These are phyloP conservation scores for Cuniculus paca DNA, from an alignment of 2,797 vertebrate species.

Conservation along the genomic window DNA sequence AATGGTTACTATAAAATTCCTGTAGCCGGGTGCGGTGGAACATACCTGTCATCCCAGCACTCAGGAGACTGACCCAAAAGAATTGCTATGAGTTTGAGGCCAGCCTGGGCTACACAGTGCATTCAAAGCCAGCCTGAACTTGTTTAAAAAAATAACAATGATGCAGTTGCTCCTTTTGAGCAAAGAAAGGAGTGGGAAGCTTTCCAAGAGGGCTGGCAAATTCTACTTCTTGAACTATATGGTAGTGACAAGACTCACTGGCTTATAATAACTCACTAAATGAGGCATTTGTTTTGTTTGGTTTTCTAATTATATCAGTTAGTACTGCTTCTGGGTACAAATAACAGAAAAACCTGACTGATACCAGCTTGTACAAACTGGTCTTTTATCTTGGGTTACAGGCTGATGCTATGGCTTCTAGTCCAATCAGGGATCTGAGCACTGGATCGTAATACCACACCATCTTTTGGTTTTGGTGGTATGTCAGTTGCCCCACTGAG, in stretches of 20 bases:
- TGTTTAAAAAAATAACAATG: background rate
- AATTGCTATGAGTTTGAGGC: background rate
- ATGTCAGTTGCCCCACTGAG: background rate
- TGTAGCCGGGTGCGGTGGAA: background rate
- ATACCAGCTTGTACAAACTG: slow-evolving; percentile 34
- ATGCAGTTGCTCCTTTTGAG: background rate
- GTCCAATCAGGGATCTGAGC: background rate
- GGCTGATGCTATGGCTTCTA: background rate
- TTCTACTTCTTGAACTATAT: slow-evolving; percentile 4
- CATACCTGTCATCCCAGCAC: background rate
- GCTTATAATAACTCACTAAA: slow-evolving; percentile 45
- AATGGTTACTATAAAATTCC: background rate
- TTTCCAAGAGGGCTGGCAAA: background rate
- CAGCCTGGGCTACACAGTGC: background rate
- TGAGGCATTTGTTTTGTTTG: slow-evolving; percentile 42
- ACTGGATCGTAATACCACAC: background rate
- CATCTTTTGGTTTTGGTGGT: slow-evolving; percentile 20
- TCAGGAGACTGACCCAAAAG: background rate
- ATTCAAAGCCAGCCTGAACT: background rate
- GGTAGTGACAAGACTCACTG: slow-evolving; percentile 17
- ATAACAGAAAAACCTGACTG: slow-evolving; percentile 43
- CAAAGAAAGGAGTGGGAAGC: background rate
- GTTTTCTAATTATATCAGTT: slow-evolving; percentile 57
- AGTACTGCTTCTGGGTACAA: slow-evolving; percentile 36
- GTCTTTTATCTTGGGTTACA: background rate